These are phyloP conservation scores for Heliocidaris tuberculata DNA, from an alignment of 35 echinoderm and acorn worm genomes.

Conservation along the genomic window DNA sequence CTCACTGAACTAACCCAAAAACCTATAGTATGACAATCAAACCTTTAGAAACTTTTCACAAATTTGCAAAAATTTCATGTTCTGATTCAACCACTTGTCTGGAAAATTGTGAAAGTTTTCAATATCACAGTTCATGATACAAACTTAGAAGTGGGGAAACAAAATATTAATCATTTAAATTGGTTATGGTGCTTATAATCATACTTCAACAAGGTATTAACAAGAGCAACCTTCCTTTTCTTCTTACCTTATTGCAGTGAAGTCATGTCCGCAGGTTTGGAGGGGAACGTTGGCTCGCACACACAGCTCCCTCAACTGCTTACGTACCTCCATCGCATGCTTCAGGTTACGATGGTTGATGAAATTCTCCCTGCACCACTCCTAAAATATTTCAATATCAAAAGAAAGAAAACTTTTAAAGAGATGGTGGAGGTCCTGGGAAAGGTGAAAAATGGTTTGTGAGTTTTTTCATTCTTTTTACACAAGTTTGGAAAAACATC, in stretches of 20 bases:
- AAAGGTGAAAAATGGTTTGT: too few species aligned
- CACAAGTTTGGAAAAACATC: too few species aligned
- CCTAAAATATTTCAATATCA: constrained; percentile 47
- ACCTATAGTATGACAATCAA: too few species aligned
- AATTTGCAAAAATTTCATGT: too few species aligned
- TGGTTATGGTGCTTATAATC: not conserved
- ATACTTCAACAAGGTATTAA: not conserved
- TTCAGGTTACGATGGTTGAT: constrained; percentile 80
- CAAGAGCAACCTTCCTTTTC: not conserved
- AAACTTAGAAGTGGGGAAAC: too few species aligned
- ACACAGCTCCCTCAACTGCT: constrained; percentile 86
- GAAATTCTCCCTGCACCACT: constrained; percentile 95
- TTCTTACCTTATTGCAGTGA: constrained; percentile 80
- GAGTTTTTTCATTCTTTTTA: not conserved
- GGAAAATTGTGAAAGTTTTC: too few species aligned
- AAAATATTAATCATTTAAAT: not conserved
- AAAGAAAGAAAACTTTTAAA: not conserved
- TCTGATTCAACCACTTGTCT: too few species aligned
- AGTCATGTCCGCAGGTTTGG: constrained; percentile 82
- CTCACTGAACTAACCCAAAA: too few species aligned
- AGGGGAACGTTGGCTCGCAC: constrained; percentile 62
- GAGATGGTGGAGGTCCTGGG: not conserved
- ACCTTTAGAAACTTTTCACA: too few species aligned
- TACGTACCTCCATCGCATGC: constrained; percentile 77
- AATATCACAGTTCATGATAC: too few species aligned